These are phyloP conservation scores for Dasyornis broadbenti DNA, from an alignment of 2,113 vertebrate genomes.

Conservation along the genomic window DNA sequence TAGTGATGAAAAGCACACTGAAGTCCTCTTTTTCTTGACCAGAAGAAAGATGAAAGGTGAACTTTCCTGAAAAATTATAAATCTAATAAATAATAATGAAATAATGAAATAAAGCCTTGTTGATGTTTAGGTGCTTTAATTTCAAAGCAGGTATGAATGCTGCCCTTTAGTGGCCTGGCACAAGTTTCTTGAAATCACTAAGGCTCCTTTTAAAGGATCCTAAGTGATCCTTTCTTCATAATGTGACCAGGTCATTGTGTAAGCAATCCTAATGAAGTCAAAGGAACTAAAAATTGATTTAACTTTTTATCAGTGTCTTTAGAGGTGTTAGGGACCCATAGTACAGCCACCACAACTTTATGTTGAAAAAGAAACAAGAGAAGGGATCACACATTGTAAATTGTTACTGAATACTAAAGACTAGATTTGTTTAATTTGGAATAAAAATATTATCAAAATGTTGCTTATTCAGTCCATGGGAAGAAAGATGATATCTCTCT, in stretches of 20 bases:
- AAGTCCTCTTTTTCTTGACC: neutral
- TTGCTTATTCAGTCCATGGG: neutral
- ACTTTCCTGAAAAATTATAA: neutral
- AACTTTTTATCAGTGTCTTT: neutral
- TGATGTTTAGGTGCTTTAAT: neutral
- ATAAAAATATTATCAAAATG: neutral
- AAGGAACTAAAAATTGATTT: neutral
- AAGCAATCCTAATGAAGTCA: neutral
- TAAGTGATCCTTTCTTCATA: neutral
- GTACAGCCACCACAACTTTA: neutral
- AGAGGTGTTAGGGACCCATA: neutral
- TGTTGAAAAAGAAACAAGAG: neutral
- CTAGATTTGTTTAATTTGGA: neutral
- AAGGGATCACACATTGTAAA: neutral
- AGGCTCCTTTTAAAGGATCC: neutral
- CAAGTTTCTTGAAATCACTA: neutral
- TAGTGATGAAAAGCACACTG: neutral
- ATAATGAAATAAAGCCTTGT: neutral
- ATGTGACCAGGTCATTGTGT: neutral
- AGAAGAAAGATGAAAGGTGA: neutral
- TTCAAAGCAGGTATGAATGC: neutral
- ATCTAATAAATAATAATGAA: too few relatives aligned
- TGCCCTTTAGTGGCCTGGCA: neutral
- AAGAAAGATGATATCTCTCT: neutral
- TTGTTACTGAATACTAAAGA: neutral